Base-by-base conservation (phyloP, 1,140 invertebrate genomes). In the Aphelinus atriplicis region DNA sequence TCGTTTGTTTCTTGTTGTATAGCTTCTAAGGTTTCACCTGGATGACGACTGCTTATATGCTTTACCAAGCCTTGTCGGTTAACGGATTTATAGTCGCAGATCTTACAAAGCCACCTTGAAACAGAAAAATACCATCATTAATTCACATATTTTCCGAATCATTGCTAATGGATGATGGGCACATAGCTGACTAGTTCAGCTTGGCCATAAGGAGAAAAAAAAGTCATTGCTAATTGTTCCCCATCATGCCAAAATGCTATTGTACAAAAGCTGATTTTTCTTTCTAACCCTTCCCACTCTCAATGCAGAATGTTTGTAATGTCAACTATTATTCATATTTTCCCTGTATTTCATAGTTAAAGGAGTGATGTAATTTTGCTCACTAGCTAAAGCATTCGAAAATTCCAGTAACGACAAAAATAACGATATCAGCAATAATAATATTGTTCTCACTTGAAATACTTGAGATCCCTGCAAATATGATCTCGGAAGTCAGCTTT, bases 391-490 rank as follows among this genome's bases (percentile, higher is more conserved):
- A 26, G 26, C 26, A 26, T 55, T 55, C 10, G 53, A 63, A 66
- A 66, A 50, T 66, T 6, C 10, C 4, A 9, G 10, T 3, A 42
- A 6, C 26, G 45, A n/a, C 7, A 68, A 9, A 68, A 55, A 68
- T 53, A 1, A 6, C 42, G 56, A 64, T 55, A 53, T 65, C 64
- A 73, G 42, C 9, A 53, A 51, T 26, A 26, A 26, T 26, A 26
- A 76, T 45, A 77, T 69, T 45, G 58, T 70, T 62, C 77, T 81
- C 80, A 89, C 87, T 86, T 89, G 10, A 84, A 80, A 77, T 90
- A 91, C 46, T 89, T 86, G 2, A 91, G 77, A 77, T 91, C 90
- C 45, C 89, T 85, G 67, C 86, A 91, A 46, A 92, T 76, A 81
- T 92, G 91, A 75, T 89, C 87, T 9, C 87, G 81, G 75, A 91